phyloP scores from a whole-genome alignment of 2,113 vertebrate species.

The Vombatus ursinus region DNA sequence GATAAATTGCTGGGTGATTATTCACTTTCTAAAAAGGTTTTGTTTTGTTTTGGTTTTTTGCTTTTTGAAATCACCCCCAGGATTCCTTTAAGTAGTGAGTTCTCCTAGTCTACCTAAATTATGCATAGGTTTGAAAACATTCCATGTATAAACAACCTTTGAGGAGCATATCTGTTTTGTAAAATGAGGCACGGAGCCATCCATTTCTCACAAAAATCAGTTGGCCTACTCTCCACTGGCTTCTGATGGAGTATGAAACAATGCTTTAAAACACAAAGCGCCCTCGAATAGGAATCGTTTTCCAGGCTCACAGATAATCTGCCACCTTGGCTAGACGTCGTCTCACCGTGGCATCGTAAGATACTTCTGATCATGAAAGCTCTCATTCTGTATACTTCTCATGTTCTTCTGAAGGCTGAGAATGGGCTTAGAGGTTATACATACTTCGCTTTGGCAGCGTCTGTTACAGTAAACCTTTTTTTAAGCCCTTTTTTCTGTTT shows the following conservation, averaged over 20 bases:
- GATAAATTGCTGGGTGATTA: slow-evolving; percentile 3
- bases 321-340: not conserved
- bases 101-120: not conserved
- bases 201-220: slow-evolving; percentile 38
- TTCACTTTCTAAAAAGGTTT: not conserved
- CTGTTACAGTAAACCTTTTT: not conserved
- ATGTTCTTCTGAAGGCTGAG: slow-evolving; percentile 41
- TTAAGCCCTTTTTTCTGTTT: not conserved
- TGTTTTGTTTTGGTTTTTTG: slow-evolving; percentile 33
- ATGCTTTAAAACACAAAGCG: slow-evolving; percentile 4
- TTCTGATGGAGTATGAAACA: slow-evolving; percentile 41
- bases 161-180: slow-evolving; percentile 4
- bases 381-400: slow-evolving; percentile 30
- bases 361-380: slow-evolving; percentile 49
- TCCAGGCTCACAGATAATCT: not conserved
- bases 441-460: not conserved
- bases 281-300: not conserved
- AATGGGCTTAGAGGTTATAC: slow-evolving; percentile 14
- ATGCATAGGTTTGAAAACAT: not conserved
- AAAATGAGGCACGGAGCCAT: slow-evolving; percentile 4
- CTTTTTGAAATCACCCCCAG: slow-evolving; percentile 44
- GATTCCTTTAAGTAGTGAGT: slow-evolving; percentile 53
- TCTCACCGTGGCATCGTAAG: not conserved
- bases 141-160: slow-evolving; percentile 13
- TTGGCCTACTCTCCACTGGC: slow-evolving; percentile 30